Percentiles rank a stretch among this genome's conserved stretches.
Evolutionary conservation across 2,113 vertebrate species (phyloP).

Genomic region (Mormyrus lacerda): DNA sequence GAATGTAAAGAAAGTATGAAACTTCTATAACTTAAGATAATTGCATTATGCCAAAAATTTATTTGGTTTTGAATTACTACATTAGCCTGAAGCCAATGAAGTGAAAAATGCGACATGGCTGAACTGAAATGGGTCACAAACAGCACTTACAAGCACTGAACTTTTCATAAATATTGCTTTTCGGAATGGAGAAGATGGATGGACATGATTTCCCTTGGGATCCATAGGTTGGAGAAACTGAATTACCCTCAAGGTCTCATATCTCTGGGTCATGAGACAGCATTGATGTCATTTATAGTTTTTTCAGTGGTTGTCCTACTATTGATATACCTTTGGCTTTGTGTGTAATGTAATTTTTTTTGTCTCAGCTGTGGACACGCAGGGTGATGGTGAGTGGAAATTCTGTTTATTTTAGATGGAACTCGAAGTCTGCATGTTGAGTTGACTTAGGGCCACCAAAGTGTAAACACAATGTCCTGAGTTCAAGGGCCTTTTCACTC

Average conservation of each 20-base stretch:
- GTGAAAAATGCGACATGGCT: background rate
- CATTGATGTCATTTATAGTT: constrained; percentile 9
- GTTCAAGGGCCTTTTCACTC: background rate
- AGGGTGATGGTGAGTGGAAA: background rate
- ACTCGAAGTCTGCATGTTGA: background rate
- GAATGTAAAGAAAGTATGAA: constrained; percentile 21
- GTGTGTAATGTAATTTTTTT: constrained; percentile 7
- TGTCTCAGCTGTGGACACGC: constrained; percentile 1
- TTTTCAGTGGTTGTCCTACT: constrained; percentile 12
- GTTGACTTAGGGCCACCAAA: background rate
- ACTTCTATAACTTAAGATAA: constrained; percentile 28
- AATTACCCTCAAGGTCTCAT: constrained; percentile 17
- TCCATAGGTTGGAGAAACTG: constrained; percentile 10
- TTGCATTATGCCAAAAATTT: background rate
- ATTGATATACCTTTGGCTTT: constrained; percentile 10
- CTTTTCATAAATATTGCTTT: constrained; percentile 21
- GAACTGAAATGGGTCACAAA: constrained; percentile 11
- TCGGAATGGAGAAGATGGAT: constrained; percentile 13
- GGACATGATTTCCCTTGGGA: constrained; percentile 16
- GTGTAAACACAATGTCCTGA: background rate
- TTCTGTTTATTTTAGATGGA: constrained; percentile 1
- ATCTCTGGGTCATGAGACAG: constrained; percentile 13
- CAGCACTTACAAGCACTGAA: constrained; percentile 6
- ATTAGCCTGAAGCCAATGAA: background rate
- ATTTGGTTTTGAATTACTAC: background rate